Evolutionary conservation across 2,797 vertebrate species (phyloP).

Genomic region (Eulemur rubriventer): DNA sequence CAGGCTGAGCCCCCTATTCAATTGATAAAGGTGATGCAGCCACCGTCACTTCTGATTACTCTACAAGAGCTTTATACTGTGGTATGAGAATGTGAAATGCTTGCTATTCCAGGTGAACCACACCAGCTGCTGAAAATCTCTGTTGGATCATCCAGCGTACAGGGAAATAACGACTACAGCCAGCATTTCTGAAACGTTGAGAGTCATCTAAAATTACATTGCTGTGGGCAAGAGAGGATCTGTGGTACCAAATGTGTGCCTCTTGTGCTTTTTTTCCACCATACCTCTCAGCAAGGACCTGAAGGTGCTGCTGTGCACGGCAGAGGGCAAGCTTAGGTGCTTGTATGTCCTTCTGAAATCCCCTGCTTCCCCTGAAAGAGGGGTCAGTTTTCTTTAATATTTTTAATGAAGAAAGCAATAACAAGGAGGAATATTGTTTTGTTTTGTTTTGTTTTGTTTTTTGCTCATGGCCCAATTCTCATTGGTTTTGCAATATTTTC

Average conservation of each 20-base stretch:
- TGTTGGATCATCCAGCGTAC: background rate
- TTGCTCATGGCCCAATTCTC: background rate
- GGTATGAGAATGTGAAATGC: background rate
- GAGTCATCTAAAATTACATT: background rate
- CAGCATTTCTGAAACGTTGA: background rate
- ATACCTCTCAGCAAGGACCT: background rate
- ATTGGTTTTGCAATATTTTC: conserved; percentile 1
- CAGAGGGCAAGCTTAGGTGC: background rate
- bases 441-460: background rate
- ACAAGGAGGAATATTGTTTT: background rate
- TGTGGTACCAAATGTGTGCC: accelerated
- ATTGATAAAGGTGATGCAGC: too few species aligned
- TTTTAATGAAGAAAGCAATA: background rate
- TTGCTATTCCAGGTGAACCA: background rate
- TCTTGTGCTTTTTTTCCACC: background rate
- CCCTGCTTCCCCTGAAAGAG: background rate
- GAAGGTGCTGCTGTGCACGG: accelerated
- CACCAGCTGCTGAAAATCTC: background rate
- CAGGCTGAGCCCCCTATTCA: background rate
- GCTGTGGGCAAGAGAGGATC: background rate
- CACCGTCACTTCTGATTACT: background rate
- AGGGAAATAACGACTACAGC: background rate
- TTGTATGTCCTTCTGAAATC: background rate
- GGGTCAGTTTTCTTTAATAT: background rate
- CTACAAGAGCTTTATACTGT: background rate